Evolutionary conservation across 1,140 invertebrate species (phyloP), one percentile per base, ranked within the genome.

Genomic region (Sesamia nonagrioides): DNA sequence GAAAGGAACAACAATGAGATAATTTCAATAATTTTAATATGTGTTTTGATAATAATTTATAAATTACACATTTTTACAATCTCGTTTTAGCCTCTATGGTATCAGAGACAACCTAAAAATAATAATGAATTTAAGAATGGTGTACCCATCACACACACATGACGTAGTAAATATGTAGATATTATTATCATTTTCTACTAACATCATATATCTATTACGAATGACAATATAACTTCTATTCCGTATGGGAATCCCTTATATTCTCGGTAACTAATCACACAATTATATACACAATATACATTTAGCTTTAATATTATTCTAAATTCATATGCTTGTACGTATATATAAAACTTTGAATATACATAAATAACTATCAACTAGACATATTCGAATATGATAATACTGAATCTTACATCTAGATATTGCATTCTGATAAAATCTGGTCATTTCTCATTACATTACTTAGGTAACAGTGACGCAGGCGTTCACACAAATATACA

Each of bases 401-500:
- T 95, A 95, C 92, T 95, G 93, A 85, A 84, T 45, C 91, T 95
- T 93, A 94, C 15, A 84, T 79, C 91, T 95, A 93, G 88, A 95
- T 95, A 95, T 95, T 95, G 93, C 93, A 92, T 92, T 94, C 86
- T 93, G 88, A 95, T 95, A 93, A 92, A 94, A 94, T 94, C 91
- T 95, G 92, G 86, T 93, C 91, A 91, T 86, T 90, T 92, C 84
- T 91, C 88, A 92, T 92, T 92, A 90, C 81, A 83, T 83, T 87
- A 88, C 80, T 85, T 89, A 89, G 73, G 76, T 90, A 86, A 89
- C 84, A 80, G 75, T 84, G 68, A 86, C 82, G 72, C 80, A 82
- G 74, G 73, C 92, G 91, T 94, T 77, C 92, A 94, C 91, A 93
- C 79, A 84, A 91, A 89, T 91, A 82, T 92, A 92, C 90, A 93